Conservation (phyloP, 2,888 invertebrate species). For the Trichogramma evanescens region DNA sequence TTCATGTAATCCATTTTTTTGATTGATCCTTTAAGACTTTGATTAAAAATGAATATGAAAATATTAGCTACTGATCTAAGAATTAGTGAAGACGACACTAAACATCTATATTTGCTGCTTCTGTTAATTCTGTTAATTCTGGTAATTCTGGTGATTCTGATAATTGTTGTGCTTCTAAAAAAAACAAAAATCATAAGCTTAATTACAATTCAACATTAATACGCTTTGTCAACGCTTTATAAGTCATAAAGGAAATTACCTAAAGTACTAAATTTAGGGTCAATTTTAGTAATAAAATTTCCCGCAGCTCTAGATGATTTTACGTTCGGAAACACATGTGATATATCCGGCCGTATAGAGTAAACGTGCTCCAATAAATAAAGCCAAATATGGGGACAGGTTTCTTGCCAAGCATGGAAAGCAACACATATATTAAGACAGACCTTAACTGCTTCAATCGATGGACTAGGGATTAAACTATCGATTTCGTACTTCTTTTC, state of each 20-base stretch:
- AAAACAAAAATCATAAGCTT: neutral
- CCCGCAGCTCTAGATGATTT: slow-evolving; percentile 4
- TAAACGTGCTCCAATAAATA: slow-evolving; percentile 13
- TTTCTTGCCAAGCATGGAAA: neutral
- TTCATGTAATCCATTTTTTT: slow-evolving; percentile 8
- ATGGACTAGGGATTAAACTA: no score
- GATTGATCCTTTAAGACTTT: neutral
- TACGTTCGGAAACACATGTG: slow-evolving; percentile 4
- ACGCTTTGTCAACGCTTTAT: no score
- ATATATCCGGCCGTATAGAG: neutral
- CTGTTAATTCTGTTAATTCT: no score
- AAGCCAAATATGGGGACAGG: slow-evolving; percentile 5
- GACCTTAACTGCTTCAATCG: no score
- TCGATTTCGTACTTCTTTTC: slow-evolving; percentile 6
- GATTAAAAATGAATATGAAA: neutral
- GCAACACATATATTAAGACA: no score
- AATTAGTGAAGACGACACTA: neutral
- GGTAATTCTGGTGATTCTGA: no score
- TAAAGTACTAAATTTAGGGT: neutral
- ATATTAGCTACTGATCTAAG: neutral
- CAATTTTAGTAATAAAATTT: slow-evolving; percentile 16
- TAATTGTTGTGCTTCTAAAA: neutral
- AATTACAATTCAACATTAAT: no score
- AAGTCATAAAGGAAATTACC: no score
- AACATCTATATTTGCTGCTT: no score